Base-by-base conservation (phyloP, 2,113 vertebrate species). In the Syngnathus scovelli region DNA sequence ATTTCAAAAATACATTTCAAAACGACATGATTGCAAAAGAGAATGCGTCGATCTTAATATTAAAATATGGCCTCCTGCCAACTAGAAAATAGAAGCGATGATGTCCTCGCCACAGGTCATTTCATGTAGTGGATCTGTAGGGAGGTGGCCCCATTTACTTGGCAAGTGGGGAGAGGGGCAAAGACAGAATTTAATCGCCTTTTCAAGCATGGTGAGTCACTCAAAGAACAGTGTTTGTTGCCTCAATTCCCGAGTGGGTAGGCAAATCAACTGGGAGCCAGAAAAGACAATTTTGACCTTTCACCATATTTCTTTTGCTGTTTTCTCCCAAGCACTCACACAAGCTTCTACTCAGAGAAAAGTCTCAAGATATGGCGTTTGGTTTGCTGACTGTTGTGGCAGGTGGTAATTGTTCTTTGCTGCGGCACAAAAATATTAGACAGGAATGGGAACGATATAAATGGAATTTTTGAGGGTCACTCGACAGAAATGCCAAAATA, bases 261-360 rank as follows among this genome's bases (percentile, higher is more conserved):
- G 41, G 27, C 44, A 10, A 59, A 66, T 77, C 83, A 61, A 68
- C 66, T 38, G 79, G 80, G 86, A 85, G 68, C 55, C 59, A 74
- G 64, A 78, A 82, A 79, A 79, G 66, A 77, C 74, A 61, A 66
- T 62, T 77, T 63, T 82, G 77, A 88, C 83, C 85, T 88, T 83
- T 83, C 5, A 64, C 70, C 73, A 77, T 79, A 87, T 81, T 73
- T 66, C 33, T 54, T 79, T 75, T 39, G 19, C 54, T 49, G 61
- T 75, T 70, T 54, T 61, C 51, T 69, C 58, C n/a, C 39, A 54
- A 61, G 63, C 67, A 69, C 27, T 70, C 74, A 71, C 13, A 43
- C 49, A 78, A 73, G 37, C 16, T 18, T 18, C 46, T 41, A 33
- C 58, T 65, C n/a, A 6, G 44, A 61, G 52, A 61, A 12, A 66